Conservation (phyloP, 2,113 vertebrate genomes). For the Speoplatyrhinus poulsoni region DNA sequence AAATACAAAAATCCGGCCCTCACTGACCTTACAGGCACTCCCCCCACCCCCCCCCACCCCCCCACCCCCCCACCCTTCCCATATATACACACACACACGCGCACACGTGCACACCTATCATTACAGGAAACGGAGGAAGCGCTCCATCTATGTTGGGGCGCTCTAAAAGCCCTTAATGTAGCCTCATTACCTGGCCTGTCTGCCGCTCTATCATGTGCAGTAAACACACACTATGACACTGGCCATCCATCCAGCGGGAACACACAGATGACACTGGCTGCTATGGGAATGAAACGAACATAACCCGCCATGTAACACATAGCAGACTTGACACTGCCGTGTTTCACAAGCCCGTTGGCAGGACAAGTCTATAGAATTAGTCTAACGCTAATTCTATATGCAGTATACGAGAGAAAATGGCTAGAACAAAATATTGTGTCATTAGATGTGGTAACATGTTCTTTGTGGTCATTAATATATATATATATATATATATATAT, state of each 20-base stretch:
- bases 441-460: no score
- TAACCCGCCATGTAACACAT: neutral
- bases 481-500: no score
- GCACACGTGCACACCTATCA: slow-evolving; percentile 56
- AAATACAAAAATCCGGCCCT: neutral
- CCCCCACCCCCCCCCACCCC: neutral
- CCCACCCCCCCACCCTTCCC: neutral
- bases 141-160: slow-evolving; percentile 75
- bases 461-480: no score
- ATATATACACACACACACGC: slow-evolving; percentile 30
- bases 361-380: no score
- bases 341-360: no score
- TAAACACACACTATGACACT: slow-evolving; percentile 77
- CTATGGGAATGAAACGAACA: slow-evolving; percentile 1
- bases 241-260: slow-evolving; percentile 68
- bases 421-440: no score
- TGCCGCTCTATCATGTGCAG: slow-evolving; percentile 73
- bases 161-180: slow-evolving; percentile 77
- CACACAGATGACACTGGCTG: slow-evolving; percentile 45
- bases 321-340: neutral
- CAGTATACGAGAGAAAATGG: no score
- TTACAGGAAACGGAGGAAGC: slow-evolving; percentile 67
- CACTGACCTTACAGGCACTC: neutral
- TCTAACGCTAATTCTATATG: no score
- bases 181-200: slow-evolving; percentile 78